phyloP scores from a whole-genome alignment of 2,113 vertebrate genomes.

The Clupea harengus region DNA sequence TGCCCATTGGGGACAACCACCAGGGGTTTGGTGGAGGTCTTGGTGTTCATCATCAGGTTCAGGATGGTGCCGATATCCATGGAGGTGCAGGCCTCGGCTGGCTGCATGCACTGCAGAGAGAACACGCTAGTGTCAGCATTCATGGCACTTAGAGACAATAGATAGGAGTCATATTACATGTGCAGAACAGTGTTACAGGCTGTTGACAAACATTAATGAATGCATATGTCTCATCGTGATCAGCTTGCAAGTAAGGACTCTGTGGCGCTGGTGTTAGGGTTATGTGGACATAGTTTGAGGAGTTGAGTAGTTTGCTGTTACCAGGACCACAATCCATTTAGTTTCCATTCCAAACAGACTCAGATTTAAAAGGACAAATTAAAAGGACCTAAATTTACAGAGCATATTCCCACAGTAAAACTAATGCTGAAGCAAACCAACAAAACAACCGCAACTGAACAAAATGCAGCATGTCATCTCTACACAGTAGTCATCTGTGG shows the following conservation, averaged over 20 bases:
- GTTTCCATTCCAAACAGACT: no score
- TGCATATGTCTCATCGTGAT: not conserved
- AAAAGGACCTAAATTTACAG: not conserved
- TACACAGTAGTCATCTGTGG: not conserved
- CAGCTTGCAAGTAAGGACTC: not conserved
- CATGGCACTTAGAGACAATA: not conserved
- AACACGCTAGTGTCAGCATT: not conserved
- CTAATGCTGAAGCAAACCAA: not conserved
- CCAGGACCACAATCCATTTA: not conserved
- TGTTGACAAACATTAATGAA: not conserved
- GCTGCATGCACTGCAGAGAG: conserved; percentile 77
- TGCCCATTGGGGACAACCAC: conserved; percentile 69
- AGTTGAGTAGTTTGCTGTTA: not conserved
- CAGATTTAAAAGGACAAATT: not conserved
- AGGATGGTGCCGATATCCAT: conserved; percentile 75
- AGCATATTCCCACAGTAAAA: not conserved
- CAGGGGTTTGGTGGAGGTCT: conserved; percentile 79
- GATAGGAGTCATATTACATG: not conserved
- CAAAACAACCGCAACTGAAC: not conserved
- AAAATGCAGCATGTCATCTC: not conserved
- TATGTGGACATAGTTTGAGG: no score
- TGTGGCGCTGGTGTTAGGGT: no score
- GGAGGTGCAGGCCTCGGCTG: conserved; percentile 78
- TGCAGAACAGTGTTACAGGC: not conserved
- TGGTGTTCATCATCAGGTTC: conserved; percentile 83